Base-by-base conservation (phyloP, 2,888 invertebrate genomes). In the Heliconius sara region DNA sequence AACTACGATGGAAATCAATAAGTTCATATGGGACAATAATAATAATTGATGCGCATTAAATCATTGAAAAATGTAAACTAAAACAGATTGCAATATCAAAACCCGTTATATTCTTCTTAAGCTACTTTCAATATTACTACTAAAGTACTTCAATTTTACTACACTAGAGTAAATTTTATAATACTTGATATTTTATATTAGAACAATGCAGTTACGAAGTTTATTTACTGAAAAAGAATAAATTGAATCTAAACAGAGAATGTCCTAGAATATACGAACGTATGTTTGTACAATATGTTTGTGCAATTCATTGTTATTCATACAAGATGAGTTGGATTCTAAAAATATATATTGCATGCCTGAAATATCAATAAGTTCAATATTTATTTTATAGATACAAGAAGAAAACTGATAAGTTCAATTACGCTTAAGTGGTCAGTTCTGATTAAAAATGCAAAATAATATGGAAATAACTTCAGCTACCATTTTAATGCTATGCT, bases 251-350 rank as follows among this genome's bases (percentile, higher is more conserved):
- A 72, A 72, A 57, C 13, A 57, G n/a, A 72, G 57, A 72, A 78
- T 73, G 52, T 73, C 67, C n/a, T 78, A 57, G 73, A 78, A 66
- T 57, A 73, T 57, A 57, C 73, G 65, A 19, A 39, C 34, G 34
- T 39, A 66, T 60, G 60, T 60, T 52, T 52, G 22, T 52, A 52
- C 52, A 19, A 19, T 19, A 66, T 60, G 57, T 60, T 52, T 66
- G 66, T 34, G 27, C 66, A 47, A 34, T 73, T 67, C 78, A 73
- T 78, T 78, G 78, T 78, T 73, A 78, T 73, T 78, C 67, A 78
- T 73, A 78, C 73, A 73, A 66, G 66, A 78, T 73, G 73, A 73
- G 47, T 77, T 65, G 52, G 13, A 73, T 73, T 66, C 39, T 78
- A 27, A 34, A 73, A 57, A 22, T 72, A 57, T 57, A 34, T 27